Evolutionary conservation across 30 jellyfish, hydroid and myxozoan genomes (phyloP).

Genomic region (Aurelia aurita): DNA sequence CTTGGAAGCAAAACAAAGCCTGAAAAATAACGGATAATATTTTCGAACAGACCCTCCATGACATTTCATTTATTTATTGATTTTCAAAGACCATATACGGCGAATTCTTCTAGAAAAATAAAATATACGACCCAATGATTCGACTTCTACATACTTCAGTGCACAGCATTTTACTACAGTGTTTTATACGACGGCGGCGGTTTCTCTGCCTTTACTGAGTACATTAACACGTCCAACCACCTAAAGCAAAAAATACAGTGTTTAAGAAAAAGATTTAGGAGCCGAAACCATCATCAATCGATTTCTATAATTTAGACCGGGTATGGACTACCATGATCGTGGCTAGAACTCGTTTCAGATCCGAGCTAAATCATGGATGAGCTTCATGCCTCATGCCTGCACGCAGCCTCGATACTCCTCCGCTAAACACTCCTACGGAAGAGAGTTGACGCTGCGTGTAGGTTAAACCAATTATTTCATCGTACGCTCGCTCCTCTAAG

Average conservation of each 20-base stretch:
- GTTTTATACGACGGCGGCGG: conserved; percentile 75
- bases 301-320: too few relatives aligned
- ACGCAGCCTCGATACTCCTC: not conserved
- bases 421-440: not conserved
- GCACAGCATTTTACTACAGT: not conserved
- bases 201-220: conserved; percentile 76
- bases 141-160: not conserved
- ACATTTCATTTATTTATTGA: not conserved
- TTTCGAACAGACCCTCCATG: too few relatives aligned
- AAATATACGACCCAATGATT: conserved; percentile 14
- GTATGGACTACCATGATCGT: too few relatives aligned
- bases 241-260: conserved; percentile 19
- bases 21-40: too few relatives aligned
- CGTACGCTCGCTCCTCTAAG: too few relatives aligned
- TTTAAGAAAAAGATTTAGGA: not conserved
- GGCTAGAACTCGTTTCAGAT: too few relatives aligned
- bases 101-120: conserved; percentile 54
- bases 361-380: too few relatives aligned
- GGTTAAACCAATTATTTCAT: too few relatives aligned
- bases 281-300: too few relatives aligned
- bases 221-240: conserved; percentile 75
- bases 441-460: too few relatives aligned
- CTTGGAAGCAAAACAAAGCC: too few relatives aligned
- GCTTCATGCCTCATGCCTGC: too few relatives aligned
- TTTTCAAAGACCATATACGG: conserved; percentile 1